phyloP scores from a whole-genome alignment of 2,113 vertebrate species.

The Peromyscus polionotus region DNA sequence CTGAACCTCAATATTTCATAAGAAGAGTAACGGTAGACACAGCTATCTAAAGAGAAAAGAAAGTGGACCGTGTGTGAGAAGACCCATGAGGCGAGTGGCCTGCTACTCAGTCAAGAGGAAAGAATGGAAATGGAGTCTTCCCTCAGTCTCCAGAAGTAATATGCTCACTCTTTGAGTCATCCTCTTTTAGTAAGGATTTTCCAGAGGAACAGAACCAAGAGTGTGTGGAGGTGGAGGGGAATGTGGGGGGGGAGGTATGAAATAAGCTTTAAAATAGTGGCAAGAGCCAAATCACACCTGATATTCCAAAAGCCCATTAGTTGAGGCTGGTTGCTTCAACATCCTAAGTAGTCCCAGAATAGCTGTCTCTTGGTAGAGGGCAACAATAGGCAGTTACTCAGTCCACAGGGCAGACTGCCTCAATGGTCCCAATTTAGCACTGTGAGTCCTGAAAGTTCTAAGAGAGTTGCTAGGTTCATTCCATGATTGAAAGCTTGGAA shows the following conservation, averaged over 20 bases:
- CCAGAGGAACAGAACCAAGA: background rate
- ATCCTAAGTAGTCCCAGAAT: background rate
- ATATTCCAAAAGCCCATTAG: background rate
- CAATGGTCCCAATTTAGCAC: background rate
- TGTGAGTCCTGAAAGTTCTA: background rate
- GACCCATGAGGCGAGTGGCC: background rate
- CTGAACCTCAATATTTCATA: background rate
- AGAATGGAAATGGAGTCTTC: background rate
- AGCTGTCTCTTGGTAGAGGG: background rate
- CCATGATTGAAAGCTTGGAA: no score
- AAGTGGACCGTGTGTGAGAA: background rate
- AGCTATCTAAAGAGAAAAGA: background rate
- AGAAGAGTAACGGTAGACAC: background rate
- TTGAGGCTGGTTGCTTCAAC: background rate
- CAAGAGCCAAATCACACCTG: background rate
- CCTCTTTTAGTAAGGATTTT: background rate
- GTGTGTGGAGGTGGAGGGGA: accelerated
- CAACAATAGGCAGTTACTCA: background rate
- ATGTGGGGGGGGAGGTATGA: no score
- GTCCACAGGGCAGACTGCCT: background rate
- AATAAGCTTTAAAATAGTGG: background rate
- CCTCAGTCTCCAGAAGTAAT: background rate
- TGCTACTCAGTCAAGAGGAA: background rate
- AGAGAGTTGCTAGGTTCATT: background rate
- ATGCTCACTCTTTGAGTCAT: background rate